Evolutionary conservation across 1,140 invertebrate species (phyloP).

Genomic region (Metaphire vulgaris): DNA sequence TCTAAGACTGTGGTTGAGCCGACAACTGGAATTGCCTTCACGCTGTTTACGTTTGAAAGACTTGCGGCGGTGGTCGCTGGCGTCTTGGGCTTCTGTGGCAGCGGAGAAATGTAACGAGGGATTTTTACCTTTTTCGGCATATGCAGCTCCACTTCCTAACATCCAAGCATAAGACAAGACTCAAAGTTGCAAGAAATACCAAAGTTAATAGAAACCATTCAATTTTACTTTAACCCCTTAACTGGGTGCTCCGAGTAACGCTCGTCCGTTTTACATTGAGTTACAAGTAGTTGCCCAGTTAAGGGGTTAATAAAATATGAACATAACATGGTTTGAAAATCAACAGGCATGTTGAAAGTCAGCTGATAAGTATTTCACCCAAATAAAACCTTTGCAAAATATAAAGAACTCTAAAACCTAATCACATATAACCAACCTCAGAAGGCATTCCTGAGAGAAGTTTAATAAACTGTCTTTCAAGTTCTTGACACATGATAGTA

Average conservation of each 20-base stretch:
- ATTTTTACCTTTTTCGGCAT: conserved; percentile 65
- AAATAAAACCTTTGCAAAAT: background rate
- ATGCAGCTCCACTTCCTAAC: conserved; percentile 37
- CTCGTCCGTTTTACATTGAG: background rate
- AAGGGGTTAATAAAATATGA: background rate
- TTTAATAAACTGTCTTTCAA: conserved; percentile 89
- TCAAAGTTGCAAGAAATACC: background rate
- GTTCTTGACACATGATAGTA: conserved; percentile 93
- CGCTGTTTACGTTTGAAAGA: background rate
- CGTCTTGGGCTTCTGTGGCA: conserved; percentile 13
- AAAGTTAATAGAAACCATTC: background rate
- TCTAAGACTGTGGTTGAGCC: conserved; percentile 27
- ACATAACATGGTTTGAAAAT: background rate
- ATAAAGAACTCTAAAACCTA: background rate
- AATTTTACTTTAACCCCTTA: background rate
- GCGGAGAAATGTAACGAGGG: conserved; percentile 7
- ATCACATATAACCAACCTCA: conserved; percentile 27
- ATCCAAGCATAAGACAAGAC: too few species aligned
- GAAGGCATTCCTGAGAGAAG: conserved; percentile 81
- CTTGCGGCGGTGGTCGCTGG: background rate
- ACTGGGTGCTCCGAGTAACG: background rate
- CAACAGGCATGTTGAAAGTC: background rate
- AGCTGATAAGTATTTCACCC: background rate
- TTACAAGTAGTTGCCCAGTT: background rate
- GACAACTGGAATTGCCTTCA: conserved; percentile 28